Percentiles rank a stretch among this genome's conserved stretches.
These are phyloP conservation scores for Temnothorax curvispinosus DNA, from an alignment of 1,140 invertebrate species.

Conservation along the genomic window DNA sequence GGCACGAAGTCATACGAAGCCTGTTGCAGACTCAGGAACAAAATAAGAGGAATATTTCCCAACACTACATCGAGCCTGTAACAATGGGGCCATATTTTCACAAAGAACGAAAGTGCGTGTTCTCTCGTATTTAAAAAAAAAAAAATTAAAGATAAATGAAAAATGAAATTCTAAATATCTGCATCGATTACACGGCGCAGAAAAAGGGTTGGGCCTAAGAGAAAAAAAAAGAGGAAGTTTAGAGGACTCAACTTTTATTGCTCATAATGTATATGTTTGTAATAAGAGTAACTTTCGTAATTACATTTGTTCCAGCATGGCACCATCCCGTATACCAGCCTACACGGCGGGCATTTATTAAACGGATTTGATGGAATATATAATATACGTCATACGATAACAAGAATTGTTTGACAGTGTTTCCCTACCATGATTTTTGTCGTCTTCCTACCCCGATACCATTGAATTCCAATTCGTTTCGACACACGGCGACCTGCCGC, in stretches of 20 bases:
- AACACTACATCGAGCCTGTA: slow-evolving; percentile 82
- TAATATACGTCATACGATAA: slow-evolving; percentile 50
- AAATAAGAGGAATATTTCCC: slow-evolving; percentile 65
- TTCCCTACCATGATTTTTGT: slow-evolving; percentile 78
- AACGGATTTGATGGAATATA: slow-evolving; percentile 68
- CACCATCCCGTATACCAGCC: slow-evolving; percentile 18
- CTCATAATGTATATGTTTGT: slow-evolving; percentile 79
- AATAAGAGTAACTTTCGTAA: slow-evolving; percentile 80
- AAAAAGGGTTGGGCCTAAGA: slow-evolving; percentile 71
- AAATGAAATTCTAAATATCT: slow-evolving; percentile 85
- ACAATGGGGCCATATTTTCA: slow-evolving; percentile 85
- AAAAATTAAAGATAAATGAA: slow-evolving; percentile 49
- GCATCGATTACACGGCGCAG: slow-evolving; percentile 74
- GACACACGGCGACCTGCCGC: slow-evolving; percentile 59
- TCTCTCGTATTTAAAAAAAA: slow-evolving; percentile 69
- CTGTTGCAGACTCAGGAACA: slow-evolving; percentile 83
- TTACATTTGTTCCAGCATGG: slow-evolving; percentile 74
- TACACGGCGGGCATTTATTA: slow-evolving; percentile 71
- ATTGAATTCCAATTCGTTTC: slow-evolving; percentile 76
- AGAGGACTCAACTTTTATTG: slow-evolving; percentile 82
- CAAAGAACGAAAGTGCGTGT: slow-evolving; percentile 73
- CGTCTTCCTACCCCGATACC: slow-evolving; percentile 79
- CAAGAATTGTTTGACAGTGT: slow-evolving; percentile 69
- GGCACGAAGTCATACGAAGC: slow-evolving; percentile 69
- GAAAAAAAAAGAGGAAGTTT: slow-evolving; percentile 63